phyloP scores from a whole-genome alignment of 2,888 invertebrate species.

The Drosophila fungiperda region DNA sequence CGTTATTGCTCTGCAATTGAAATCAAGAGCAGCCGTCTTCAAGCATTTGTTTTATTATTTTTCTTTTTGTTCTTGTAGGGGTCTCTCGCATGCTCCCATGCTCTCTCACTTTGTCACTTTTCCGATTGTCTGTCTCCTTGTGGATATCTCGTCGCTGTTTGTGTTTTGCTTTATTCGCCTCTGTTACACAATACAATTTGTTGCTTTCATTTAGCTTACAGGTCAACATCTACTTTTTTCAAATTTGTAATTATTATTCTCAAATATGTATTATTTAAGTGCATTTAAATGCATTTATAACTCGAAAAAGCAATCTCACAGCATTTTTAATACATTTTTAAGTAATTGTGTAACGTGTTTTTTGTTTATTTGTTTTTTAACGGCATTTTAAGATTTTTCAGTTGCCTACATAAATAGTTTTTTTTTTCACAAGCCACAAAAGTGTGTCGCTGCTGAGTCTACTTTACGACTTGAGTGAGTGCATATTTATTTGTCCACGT shows the following conservation, averaged over 20 bases:
- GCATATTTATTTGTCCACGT: slow-evolving; percentile 32
- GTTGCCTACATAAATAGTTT: slow-evolving; percentile 25
- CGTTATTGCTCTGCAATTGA: slow-evolving; percentile 77
- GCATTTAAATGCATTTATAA: slow-evolving; percentile 24
- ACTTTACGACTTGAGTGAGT: slow-evolving; percentile 23
- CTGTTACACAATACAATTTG: slow-evolving; percentile 77
- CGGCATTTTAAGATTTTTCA: slow-evolving; percentile 34
- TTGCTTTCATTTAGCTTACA: slow-evolving; percentile 55
- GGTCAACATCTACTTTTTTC: slow-evolving; percentile 46
- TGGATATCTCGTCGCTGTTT: slow-evolving; percentile 30
- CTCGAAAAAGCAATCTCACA: slow-evolving; percentile 26
- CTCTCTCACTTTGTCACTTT: slow-evolving; percentile 28
- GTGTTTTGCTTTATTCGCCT: slow-evolving; percentile 45
- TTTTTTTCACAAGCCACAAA: slow-evolving; percentile 32
- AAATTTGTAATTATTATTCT: neutral
- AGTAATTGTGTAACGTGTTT: slow-evolving; percentile 35
- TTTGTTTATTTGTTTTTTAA: slow-evolving; percentile 28
- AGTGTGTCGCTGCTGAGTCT: slow-evolving; percentile 56
- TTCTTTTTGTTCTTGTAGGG: slow-evolving; percentile 57
- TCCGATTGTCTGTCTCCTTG: slow-evolving; percentile 48
- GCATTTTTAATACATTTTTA: slow-evolving; percentile 46
- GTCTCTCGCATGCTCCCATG: slow-evolving; percentile 30
- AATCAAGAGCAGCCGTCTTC: slow-evolving; percentile 53
- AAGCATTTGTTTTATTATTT: slow-evolving; percentile 58
- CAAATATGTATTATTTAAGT: slow-evolving; percentile 13